Evolutionary conservation across 2,888 invertebrate genomes (phyloP).

Genomic region (Sminthurides aquaticus): DNA sequence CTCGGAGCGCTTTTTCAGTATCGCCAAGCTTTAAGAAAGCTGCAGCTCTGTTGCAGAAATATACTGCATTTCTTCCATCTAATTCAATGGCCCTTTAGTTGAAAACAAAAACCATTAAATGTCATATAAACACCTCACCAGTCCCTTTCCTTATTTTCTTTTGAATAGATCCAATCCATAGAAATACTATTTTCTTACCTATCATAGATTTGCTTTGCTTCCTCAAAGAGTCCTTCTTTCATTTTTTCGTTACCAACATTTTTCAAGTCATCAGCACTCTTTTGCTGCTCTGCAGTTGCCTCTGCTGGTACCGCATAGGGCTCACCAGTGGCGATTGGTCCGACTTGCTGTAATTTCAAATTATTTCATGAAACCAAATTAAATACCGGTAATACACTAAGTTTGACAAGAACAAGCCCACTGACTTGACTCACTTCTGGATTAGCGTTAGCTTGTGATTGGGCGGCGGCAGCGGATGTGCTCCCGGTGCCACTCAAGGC

Average conservation of each 20-base stretch:
- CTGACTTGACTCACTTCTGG: too few relatives aligned
- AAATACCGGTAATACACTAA: background rate
- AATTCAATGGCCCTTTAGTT: conserved; percentile 71
- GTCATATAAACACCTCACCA: too few relatives aligned
- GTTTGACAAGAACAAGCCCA: background rate
- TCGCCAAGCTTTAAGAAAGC: conserved; percentile 83
- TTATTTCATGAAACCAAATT: background rate
- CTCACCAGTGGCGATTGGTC: conserved; percentile 17
- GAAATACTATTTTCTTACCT: conserved; percentile 53
- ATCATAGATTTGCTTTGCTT: conserved; percentile 76
- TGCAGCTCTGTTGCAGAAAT: conserved; percentile 95
- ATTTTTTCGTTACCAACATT: conserved; percentile 82
- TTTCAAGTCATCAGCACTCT: conserved; percentile 74
- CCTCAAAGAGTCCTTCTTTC: conserved; percentile 70
- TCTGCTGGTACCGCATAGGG: conserved; percentile 44
- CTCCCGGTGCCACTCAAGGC: conserved; percentile 13
- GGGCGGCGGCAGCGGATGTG: background rate
- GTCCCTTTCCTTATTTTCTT: too few relatives aligned
- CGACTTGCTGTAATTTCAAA: conserved; percentile 7
- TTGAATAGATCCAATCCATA: too few relatives aligned
- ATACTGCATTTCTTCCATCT: conserved; percentile 83
- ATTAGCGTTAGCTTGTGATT: background rate
- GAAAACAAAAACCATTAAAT: too few relatives aligned
- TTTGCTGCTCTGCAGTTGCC: conserved; percentile 48
- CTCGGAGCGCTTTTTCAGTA: conserved; percentile 74